Conservation (phyloP, 2,888 invertebrate species). For the Magallana nippona region DNA sequence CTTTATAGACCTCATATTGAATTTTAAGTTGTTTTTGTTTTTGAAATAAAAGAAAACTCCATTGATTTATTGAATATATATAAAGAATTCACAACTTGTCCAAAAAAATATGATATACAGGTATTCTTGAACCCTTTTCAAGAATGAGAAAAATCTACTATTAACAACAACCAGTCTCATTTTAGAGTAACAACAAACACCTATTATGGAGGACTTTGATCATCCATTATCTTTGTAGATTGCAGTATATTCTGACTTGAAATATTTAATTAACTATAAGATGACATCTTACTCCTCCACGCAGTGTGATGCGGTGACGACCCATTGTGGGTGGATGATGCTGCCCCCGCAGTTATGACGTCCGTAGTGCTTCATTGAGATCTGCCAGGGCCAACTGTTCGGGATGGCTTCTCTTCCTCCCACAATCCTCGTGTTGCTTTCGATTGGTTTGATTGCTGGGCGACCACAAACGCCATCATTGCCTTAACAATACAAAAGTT, state of each 20-base stretch:
- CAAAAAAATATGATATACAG: no score
- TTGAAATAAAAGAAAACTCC: not conserved
- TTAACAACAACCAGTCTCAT: no score
- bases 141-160: no score
- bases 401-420: conserved; percentile 77
- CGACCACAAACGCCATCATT: conserved; percentile 56
- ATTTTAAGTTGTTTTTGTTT: not conserved
- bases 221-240: no score
- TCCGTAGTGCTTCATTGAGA: conserved; percentile 70
- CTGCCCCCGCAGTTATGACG: conserved; percentile 71
- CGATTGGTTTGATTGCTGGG: conserved; percentile 61
- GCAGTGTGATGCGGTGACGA: conserved; percentile 72
- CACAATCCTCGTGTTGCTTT: conserved; percentile 69
- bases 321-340: conserved; percentile 68
- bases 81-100: no score
- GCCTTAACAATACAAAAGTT: not conserved
- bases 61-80: no score
- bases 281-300: conserved; percentile 65
- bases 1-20: not conserved
- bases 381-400: conserved; percentile 78
- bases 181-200: no score
- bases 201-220: no score
- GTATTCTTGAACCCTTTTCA: no score
- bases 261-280: no score
- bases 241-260: no score